These are phyloP conservation scores for Acanthopagrus latus DNA, from an alignment of 2,797 vertebrate genomes.

Conservation along the genomic window DNA sequence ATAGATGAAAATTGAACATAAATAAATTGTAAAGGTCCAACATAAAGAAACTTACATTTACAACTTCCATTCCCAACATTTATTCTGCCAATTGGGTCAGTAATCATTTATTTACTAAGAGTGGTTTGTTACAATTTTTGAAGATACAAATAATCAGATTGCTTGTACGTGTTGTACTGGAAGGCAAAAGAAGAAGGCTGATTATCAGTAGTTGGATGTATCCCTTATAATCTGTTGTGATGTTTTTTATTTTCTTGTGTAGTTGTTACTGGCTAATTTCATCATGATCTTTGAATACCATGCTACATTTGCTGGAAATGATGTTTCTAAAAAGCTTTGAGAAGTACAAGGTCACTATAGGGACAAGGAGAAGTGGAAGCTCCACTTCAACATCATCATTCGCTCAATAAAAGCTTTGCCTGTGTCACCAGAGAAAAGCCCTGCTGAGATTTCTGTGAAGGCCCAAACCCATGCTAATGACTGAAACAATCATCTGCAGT, in stretches of 20 bases:
- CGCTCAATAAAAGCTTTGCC: constrained; percentile 49
- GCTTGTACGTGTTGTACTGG: no score
- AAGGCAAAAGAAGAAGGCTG: background rate
- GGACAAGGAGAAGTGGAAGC: constrained; percentile 27
- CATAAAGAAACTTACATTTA: no score
- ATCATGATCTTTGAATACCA: background rate
- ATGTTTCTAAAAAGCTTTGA: background rate
- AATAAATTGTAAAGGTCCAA: no score
- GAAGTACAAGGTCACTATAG: constrained; percentile 14
- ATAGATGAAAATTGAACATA: no score
- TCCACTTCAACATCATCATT: constrained; percentile 53
- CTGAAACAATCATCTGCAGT: constrained; percentile 70
- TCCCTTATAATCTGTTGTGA: background rate
- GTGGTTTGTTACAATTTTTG: no score
- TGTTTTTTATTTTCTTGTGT: background rate
- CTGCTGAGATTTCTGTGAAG: constrained; percentile 38
- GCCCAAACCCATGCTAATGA: constrained; percentile 55
- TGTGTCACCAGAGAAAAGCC: constrained; percentile 54
- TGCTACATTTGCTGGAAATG: background rate
- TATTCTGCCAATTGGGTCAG: no score
- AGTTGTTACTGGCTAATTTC: background rate
- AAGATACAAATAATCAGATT: no score
- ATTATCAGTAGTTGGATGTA: background rate
- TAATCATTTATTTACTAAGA: no score
- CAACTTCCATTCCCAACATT: no score